Evolutionary conservation across 2,797 vertebrate species (phyloP), one percentile per base, ranked within the genome.

Genomic region (Philypnodon macrostomus): DNA sequence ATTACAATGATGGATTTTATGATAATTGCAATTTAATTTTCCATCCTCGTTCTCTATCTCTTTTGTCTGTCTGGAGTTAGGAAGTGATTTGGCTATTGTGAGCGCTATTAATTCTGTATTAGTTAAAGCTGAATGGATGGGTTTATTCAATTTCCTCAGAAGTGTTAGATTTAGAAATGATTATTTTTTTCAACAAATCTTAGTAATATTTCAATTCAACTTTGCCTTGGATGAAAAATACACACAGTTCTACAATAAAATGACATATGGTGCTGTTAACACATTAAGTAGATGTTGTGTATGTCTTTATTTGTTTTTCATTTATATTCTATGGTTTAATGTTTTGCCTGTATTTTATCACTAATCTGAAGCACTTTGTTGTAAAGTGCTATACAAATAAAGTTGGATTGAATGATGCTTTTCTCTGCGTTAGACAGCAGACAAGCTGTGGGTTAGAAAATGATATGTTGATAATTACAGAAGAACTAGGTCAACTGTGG

Each of bases 1-100:
- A 97, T 98, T 94, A 95, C 94, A 95, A 94, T 97, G 94, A 98
- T 96, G 94, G 94, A 96, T 96, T 98, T 98, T 96, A 97, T 97
- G 93, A 97, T 98, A 97, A 98, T 98, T 96, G 93, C 92, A 90
- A 95, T 93, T 95, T 94, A 94, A 95, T 93, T 95, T 92, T 89
- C 83, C n/a, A 63, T 67, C 63, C 70, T 67, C 75, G 80, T 41
- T 48, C 70, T 51, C 62, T 49, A 59, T 77, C 75, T 81, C 79
- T 65, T 84, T 83, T 85, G 75, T 81, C 75, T 82, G 92, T 85
- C 72, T 85, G 83, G 90, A 95, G 91, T 94, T 93, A 72, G 70
- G 74, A 89, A 95, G 88, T 93, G 90, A 92, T 95, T 94, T 91
- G 85, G 88, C 81, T 90, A 88, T 91, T 86, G 91, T 90, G 91